Conservation (phyloP, 1,140 invertebrate species). For the Leptonema lineaticorne region DNA sequence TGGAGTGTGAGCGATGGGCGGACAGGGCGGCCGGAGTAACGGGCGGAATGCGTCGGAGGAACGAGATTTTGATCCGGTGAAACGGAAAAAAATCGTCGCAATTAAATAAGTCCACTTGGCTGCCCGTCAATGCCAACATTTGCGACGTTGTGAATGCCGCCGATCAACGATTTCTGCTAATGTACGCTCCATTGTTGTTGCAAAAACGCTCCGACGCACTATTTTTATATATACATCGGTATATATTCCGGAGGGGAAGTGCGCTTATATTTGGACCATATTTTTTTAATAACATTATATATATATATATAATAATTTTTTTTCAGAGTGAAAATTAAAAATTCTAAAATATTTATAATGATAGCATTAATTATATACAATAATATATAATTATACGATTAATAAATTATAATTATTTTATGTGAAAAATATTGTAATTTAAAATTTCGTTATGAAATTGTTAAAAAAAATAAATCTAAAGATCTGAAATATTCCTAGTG, state of each 20-base stretch:
- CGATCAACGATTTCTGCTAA: constrained; percentile 32
- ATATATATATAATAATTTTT: neutral
- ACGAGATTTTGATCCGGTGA: constrained; percentile 22
- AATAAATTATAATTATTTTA: no score
- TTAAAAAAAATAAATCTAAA: no score
- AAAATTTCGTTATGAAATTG: no score
- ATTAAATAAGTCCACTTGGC: constrained; percentile 41
- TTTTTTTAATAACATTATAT: neutral
- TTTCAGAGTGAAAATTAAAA: no score
- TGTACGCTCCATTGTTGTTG: constrained; percentile 27
- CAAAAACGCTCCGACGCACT: constrained; percentile 10
- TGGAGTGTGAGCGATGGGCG: neutral
- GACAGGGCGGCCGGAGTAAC: neutral
- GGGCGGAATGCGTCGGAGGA: neutral
- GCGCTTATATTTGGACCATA: no score
- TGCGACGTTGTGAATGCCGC: constrained; percentile 28
- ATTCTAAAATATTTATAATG: no score
- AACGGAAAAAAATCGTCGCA: constrained; percentile 41
- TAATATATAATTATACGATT: no score
- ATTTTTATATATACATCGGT: constrained; percentile 6
- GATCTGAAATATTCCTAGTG: no score
- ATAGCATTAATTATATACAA: no score
- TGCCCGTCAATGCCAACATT: constrained; percentile 36
- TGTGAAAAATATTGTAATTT: no score
- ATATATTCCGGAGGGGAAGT: no score